Evolutionary conservation across 2,797 vertebrate species (phyloP), one percentile per base, ranked within the genome.

Genomic region (Falco novaeseelandiae): DNA sequence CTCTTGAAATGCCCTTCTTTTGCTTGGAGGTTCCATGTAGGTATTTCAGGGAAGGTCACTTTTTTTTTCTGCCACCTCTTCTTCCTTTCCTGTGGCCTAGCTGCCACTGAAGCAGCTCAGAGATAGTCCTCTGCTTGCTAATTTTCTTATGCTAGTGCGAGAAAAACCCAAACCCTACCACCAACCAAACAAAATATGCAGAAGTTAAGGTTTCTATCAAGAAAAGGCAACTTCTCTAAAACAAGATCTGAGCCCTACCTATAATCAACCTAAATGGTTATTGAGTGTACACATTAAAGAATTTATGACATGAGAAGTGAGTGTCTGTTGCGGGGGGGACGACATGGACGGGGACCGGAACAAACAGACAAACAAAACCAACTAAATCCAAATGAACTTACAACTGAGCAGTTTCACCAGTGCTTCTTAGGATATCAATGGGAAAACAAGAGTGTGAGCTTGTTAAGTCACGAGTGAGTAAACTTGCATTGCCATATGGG

Each of bases 91-190:
- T 49, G 32, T 67, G 32, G 46, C 19, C 13, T 80, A 23, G 14
- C 22, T 69, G 27, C 19, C 21, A 15, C 27, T 48, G 52, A 44
- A 87, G 32, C 34, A 71, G 14, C 44, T 67, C 17, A 11, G 10
- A 30, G 22, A 4, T n/a, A 6, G 20, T 61, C 61, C 11, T 76
- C 23, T 82, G 2, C 29, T 72, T 54, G 48, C 22, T 77, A 51
- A 70, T 49, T 82, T 86, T 79, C 46, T 79, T 19, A 6, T 54
- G 12, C 21, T 54, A 32, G 4, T 10, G 14, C 8, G 4, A 21
- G 25, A n/a, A 30, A 2, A 7, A 1, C 0, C 14, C 3, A 5
- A 18, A 27, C 9, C 10, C n/a, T 18, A 3, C 29, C 25, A 40
- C 14, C 4, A 58, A 69, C 8, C 8, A 69, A 90, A 14, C 3